phyloP scores from a whole-genome alignment of 2,113 vertebrate species.

The Serinus canaria region DNA sequence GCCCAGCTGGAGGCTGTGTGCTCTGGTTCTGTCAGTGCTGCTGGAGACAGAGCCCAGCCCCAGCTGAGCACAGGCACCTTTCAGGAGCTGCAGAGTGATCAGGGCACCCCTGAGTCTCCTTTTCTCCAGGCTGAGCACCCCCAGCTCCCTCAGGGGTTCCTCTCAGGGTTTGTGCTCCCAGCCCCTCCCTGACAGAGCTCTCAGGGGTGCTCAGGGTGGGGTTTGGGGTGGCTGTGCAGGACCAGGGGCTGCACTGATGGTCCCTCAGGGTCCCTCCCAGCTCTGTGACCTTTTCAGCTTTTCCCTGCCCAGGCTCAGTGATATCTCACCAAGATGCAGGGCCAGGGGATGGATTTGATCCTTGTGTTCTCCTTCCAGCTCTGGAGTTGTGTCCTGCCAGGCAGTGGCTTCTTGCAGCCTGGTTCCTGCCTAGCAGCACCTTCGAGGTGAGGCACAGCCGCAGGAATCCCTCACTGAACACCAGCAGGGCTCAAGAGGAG shows the following conservation, averaged over 20 bases:
- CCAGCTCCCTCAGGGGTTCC: too few relatives aligned
- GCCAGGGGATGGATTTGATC: neutral
- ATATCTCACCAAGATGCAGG: neutral
- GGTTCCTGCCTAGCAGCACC: neutral
- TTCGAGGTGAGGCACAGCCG: neutral
- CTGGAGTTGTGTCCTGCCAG: neutral
- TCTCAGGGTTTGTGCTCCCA: too few relatives aligned
- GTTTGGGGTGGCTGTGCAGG: neutral
- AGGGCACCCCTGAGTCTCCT: too few relatives aligned
- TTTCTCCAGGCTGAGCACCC: too few relatives aligned
- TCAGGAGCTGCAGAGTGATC: too few relatives aligned
- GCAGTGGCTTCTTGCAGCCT: neutral
- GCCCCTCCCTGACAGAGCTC: neutral
- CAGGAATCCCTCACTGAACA: fast-evolving
- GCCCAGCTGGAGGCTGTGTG: too few relatives aligned
- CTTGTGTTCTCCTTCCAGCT: neutral
- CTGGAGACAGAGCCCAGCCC: too few relatives aligned
- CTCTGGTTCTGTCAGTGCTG: too few relatives aligned
- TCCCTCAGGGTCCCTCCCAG: neutral
- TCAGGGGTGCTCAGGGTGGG: neutral
- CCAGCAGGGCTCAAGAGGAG: neutral
- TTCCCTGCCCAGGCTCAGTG: neutral
- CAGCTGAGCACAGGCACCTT: too few relatives aligned
- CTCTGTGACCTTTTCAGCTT: neutral
- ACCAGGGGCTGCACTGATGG: neutral